Evolutionary conservation across 2,888 invertebrate genomes (phyloP), one percentile per base, ranked within the genome.

Genomic region (Laothoe populi): DNA sequence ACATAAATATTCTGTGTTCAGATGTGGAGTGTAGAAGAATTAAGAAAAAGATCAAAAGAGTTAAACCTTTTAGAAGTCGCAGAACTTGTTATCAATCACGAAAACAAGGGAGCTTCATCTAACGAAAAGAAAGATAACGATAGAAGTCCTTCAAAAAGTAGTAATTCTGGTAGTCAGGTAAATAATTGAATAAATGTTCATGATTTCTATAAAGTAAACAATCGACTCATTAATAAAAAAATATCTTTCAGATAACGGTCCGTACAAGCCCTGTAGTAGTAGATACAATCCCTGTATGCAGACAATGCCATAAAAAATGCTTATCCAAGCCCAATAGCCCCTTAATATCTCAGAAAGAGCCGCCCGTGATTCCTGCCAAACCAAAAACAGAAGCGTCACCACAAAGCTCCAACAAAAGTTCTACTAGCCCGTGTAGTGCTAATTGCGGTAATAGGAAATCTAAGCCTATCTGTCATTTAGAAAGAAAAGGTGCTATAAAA

Each of bases 81-180:
- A 7, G 89, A 91, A 64, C 79, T 90, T 63, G 83, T 88, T 59
- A 79, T 81, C 58, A 82, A 79, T 64, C 72, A 78, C 61, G 90
- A 88, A 68, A 78, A 75, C 23, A 88, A 88, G 75, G 81, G 81
- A 19, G 73, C 82, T 21, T 79, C 86, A 5, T 77, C 87, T 11
- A 77, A 75, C 49, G 92, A 93, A 63, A 93, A 90, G 68, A 92
- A 92, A 68, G 95, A 95, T 66, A 93, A 93, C 64, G 95, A 96
- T 62, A 93, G 94, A 71, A 95, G 95, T 83, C 95, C 95, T 66
- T 96, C 96, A 65, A 95, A 95, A 79, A 96, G 96, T 82, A 96
- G 96, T 72, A 96, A 96, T 68, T 96, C 96, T 60, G 96, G 95
- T 76, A 96, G 96, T 84, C 96, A 96, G 93, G 96, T 96, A 88